Evolutionary conservation across 2,797 vertebrate genomes (phyloP), one percentile per base, ranked within the genome.

Genomic region (Amniataba percoides): DNA sequence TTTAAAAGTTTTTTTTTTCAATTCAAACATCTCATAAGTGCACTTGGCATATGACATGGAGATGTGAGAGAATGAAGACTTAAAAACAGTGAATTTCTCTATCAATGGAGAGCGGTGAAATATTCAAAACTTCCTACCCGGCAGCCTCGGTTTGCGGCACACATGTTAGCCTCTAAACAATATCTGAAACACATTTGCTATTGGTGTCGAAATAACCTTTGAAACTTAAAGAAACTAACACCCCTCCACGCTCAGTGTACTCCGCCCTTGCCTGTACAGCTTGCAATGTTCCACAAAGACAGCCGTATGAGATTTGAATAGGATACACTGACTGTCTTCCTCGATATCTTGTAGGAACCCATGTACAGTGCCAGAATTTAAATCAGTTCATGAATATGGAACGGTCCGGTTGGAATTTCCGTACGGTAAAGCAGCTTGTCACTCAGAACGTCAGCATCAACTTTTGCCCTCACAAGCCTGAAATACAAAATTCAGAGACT

Each of bases 351-450:
- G 89, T 91, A 89, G 90, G 86, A 95, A 90, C 89, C 89, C 89
- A 86, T 89, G 93, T 92, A 93, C 90, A 88, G 90, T 86, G 89
- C 80, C 81, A 83, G 95, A 95, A 96, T 95, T 94, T 95, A 94
- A 96, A 96, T 94, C 90, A 93, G 92, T 63, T 88, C 93, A 96
- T 96, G 95, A 95, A 96, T 96, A 95, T 96, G 95, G 93, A 96
- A 89, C 82, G 77, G 91, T 87, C 92, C 92, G 61, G 92, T 94
- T 92, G 90, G 92, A 94, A 94, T 95, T 94, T 95, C 93, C 90
- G 91, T 94, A 93, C 81, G 90, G 92, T 94, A 94, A 94, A 95
- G 89, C 92, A 90, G 92, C 94, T 93, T 96, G 95, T 96, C 95
- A 95, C 91, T 96, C 95, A 95, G 83, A 89, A 91, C 88, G 92